phyloP scores from a whole-genome alignment of 2,888 invertebrate species.

The Caenorhabditis panamensis region DNA sequence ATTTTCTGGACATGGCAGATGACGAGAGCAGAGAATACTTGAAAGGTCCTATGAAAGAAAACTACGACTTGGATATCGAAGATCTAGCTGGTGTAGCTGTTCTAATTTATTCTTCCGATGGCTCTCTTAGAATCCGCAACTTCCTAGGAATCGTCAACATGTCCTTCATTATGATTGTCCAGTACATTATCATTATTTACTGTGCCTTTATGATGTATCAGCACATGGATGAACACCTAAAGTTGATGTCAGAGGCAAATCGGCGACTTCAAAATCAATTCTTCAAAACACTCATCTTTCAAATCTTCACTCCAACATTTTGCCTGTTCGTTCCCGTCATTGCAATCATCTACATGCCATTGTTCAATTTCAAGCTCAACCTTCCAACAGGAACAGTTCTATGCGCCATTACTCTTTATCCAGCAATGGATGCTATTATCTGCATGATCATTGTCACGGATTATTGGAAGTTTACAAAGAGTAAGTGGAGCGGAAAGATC shows the following conservation, averaged over 20 bases:
- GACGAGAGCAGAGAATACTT: not conserved
- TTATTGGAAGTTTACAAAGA: constrained; percentile 18
- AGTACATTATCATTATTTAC: not conserved
- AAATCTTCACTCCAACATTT: not conserved
- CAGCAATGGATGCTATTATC: constrained; percentile 32
- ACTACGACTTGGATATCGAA: no score
- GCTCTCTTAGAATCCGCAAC: not conserved
- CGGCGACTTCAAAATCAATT: not conserved
- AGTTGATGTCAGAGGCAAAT: not conserved
- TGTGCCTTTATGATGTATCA: not conserved
- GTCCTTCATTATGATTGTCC: not conserved
- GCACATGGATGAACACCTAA: not conserved
- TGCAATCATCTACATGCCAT: constrained; percentile 14
- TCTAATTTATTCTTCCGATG: no score
- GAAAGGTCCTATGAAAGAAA: no score
- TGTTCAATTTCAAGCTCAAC: constrained; percentile 30
- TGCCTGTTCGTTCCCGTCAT: not conserved
- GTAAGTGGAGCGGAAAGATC: no score
- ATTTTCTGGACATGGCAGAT: not conserved
- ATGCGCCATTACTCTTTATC: constrained; percentile 27
- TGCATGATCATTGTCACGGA: constrained; percentile 29
- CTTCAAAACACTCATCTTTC: not conserved
- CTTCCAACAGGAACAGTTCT: constrained; percentile 28
- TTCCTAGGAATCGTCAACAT: not conserved
- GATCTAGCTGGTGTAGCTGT: no score